Base-by-base conservation (phyloP, 2,888 invertebrate genomes). In the Anoncus sp. region DNA sequence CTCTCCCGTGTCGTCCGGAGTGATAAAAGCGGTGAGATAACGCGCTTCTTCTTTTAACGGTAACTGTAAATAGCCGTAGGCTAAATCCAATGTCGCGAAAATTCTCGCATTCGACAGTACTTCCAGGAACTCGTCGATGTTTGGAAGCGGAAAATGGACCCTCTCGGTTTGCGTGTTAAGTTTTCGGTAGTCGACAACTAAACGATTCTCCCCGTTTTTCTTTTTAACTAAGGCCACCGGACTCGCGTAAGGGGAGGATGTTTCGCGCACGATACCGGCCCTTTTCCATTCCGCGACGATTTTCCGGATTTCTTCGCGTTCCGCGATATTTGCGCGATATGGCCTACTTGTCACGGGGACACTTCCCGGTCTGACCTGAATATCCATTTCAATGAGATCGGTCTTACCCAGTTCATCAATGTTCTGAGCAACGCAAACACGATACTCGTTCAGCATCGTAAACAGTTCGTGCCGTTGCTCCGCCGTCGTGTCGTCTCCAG, bases 101-200 rank as follows among this genome's bases (percentile, higher is more conserved):
- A 79, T 14, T 10, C 65, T 74, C 4, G 69, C 62, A 2, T 43
- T 75, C 9, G n/a, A n/a, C 4, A 77, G 16, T 3, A 62, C 59
- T 27, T 79, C 81, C 0, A 81, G 38, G 43, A 66, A 73, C n/a
- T 78, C 82, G 43, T 83, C 79, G 0, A 83, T 40, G 35, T 78
- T 75, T 0, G 80, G 81, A 3, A 83, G 6, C 0, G 80, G 81
- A 43, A 53, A 81, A 12, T 79, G 40, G 1, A 78, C 65, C 3
- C 72, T 43, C 10, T 77, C 74, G 0, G 82, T 81, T 10, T 79
- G 77, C 1, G 60, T 51, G 27, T 83, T 83, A 12, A 79, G 49
- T 38, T 59, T 57, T 10, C 81, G 71, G 31, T 79, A 83, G 49
- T 84, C 83, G 0, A 81, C 67, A 4, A 80, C 83, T n/a, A 83